Base-by-base conservation (phyloP, 2,888 invertebrate genomes). In the Ernsta delagoae region DNA sequence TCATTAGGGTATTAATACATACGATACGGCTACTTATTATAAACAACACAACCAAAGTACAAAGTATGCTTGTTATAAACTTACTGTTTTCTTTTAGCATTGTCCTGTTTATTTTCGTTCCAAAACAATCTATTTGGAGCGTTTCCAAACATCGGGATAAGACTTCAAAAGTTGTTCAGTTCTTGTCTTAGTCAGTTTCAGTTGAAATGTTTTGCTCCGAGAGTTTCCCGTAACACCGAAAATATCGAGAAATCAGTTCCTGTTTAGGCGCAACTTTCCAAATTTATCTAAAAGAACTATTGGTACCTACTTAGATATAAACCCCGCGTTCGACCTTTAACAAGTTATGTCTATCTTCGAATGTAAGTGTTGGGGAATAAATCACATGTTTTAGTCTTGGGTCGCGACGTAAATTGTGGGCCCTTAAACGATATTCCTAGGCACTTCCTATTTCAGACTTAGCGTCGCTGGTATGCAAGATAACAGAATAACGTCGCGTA, bases 311-410 rank as follows among this genome's bases (percentile, higher is more conserved):
- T 24, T 24, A 24, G 1, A 1, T 24, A 24, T 24, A 24, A 24
- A 24, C 24, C 24, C 24, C 24, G 70, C 77, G 76, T 83, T 82
- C 85, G 83, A 86, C 85, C 87, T 86, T 81, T 79, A 79, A 80
- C 80, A 82, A 81, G 79, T 82, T 78, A 73, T 80, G 81, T 77
- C 76, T 81, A 85, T 85, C 84, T 82, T 78, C 74, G 73, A 31
- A 54, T 54, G 71, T 78, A 82, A 79, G 6, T 78, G 82, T 77
- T 77, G 79, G 73, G 78, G 85, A 85, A 90, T 90, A 89, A 89
- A 90, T 90, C 87, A 88, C 79, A 77, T 24, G 74, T 82, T 85
- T 86, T 81, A 83, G 88, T 85, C 84, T 85, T 83, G 74, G 83
- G 83, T 75, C 79, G 78, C 82, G 81, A 85, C 85, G 8, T 41